Evolutionary conservation across 2,113 vertebrate species (phyloP), one percentile per base, ranked within the genome.

Genomic region (Amia ocellicauda): DNA sequence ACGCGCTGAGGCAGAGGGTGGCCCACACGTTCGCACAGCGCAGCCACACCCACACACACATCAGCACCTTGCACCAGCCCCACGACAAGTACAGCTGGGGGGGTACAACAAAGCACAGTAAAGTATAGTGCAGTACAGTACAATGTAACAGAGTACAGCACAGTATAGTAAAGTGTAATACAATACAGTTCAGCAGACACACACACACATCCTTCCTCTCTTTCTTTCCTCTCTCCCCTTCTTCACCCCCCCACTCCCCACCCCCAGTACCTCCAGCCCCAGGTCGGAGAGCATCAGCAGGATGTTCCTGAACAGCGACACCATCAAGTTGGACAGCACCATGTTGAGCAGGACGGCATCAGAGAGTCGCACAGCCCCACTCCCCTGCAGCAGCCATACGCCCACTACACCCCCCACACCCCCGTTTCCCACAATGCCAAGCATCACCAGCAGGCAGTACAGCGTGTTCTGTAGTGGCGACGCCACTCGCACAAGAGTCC

Each of bases 311-410:
- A 83, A 51, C 47, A 85, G 5, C 1, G 86, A 88, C 55, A 91
- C 78, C 65, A 91, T 71, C 58, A 92, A 70, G 69, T 86, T 90
- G 17, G 86, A 86, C 41, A 85, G 40, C 0, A 87, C 81, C 83
- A 92, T 81, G 82, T 91, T 91, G 5, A 86, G 64, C 16, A 92
- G 81, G 27, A 91, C 86, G 68, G 91, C 81, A 43, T 92, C 88
- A 0, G 89, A 90, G 70, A 71, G 82, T 1, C 73, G 76, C 47
- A 76, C 77, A 2, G 69, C 72, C 1, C 64, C 56, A 0, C 57
- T 64, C 2, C 83, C 76, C 13, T 61, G 63, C 4, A 86, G 8
- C 1, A 89, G 68, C 5, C 74, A 80, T 29, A 78, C 73, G 1
- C 86, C 80, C 10, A 89, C 82, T 14, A 89, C 85, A 2, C 36